Evolutionary conservation across 1,140 invertebrate species (phyloP), one percentile per base, ranked within the genome.

Genomic region (Coptotermes formosanus): DNA sequence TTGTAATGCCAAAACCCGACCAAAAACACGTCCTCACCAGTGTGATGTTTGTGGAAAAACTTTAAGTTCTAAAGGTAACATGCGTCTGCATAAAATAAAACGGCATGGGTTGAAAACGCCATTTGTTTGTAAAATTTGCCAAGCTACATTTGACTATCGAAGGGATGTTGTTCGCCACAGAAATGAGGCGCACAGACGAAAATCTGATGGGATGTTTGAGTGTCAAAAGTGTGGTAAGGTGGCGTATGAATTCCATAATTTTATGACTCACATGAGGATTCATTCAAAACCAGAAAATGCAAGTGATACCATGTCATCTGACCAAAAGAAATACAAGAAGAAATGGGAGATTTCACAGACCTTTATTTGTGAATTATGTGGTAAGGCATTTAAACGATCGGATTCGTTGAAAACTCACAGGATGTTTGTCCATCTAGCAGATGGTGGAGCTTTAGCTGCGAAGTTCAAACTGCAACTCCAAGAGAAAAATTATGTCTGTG

Each of bases 401-500:
- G 38, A 85, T 32, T 44, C 55, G 12, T 81, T 85, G 30, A 85
- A 81, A 85, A 85, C 59, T 45, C 85, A 85, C 30, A 48, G 75
- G 25, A 45, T 81, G 59, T 44, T 81, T 32, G 75, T 82, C 43
- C 85, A 85, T 85, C 59, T 85, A n/a, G 55, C 32, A 19, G 85
- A 55, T 85, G n/a, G 48, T 75, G 85, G 85, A 23, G 48, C 25
- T 25, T 11, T 64, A 32, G 59, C 43, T 32, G 38, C 59, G 1
- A 44, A 44, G 59, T 69, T 81, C 59, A 64, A 25, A 64, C 19
- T 59, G 19, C n/a, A 69, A 21, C 30, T 48, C 19, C 85, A 81
- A 25, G 85, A 85, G 85, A 85, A 85, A 84, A 91, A 91, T 0
- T 91, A 90, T 86, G 84, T 86, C 9, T 92, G 91, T 87, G 88